Evolutionary conservation across 2,797 vertebrate genomes (phyloP).

Genomic region (Sebastiscus tertius): DNA sequence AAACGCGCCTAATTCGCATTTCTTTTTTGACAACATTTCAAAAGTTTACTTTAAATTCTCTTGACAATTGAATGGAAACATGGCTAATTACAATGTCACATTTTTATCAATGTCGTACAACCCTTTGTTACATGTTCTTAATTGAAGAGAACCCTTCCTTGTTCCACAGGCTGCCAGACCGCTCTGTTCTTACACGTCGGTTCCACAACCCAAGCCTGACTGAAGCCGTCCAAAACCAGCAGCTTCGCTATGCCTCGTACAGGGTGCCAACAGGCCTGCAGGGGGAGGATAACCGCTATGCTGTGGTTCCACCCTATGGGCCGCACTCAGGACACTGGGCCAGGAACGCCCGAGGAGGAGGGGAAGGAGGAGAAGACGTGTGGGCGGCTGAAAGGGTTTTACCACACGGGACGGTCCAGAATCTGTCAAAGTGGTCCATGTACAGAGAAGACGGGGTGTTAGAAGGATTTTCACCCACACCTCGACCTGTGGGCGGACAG

Average conservation of each 20-base stretch:
- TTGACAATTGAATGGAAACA: no score
- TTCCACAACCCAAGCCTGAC: slow-evolving; percentile 77
- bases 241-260: slow-evolving; percentile 83
- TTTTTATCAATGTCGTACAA: neutral
- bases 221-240: slow-evolving; percentile 79
- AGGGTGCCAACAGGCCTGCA: slow-evolving; percentile 78
- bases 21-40: no score
- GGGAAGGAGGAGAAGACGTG: slow-evolving; percentile 78
- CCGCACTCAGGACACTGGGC: slow-evolving; percentile 86
- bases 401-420: slow-evolving; percentile 82
- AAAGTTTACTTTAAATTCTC: no score
- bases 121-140: neutral
- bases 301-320: slow-evolving; percentile 88
- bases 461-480: slow-evolving; percentile 70
- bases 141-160: neutral
- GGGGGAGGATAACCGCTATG: slow-evolving; percentile 84
- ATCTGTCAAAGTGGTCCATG: slow-evolving; percentile 82
- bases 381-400: slow-evolving; percentile 85
- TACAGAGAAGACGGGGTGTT: slow-evolving; percentile 78
- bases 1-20: no score
- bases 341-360: slow-evolving; percentile 71
- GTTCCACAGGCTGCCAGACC: slow-evolving; percentile 68
- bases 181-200: slow-evolving; percentile 71
- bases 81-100: neutral
- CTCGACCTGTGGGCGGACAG: slow-evolving; percentile 40